Percentiles rank a stretch among this genome's conserved stretches.
These are phyloP conservation scores for Drosophila sp. DNA, from an alignment of 1,140 invertebrate species.

Conservation along the genomic window DNA sequence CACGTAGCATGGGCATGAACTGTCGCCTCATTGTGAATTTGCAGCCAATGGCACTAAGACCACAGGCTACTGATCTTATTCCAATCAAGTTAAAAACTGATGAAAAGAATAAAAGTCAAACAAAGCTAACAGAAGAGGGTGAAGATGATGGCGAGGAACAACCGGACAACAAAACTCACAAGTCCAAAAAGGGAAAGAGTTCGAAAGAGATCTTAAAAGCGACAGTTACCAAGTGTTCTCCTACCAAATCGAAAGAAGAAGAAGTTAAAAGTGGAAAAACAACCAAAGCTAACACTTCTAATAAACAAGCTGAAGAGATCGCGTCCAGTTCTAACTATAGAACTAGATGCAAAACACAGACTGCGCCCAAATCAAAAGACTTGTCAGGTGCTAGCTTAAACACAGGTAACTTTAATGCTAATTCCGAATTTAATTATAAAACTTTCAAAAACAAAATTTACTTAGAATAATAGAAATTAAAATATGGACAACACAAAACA, in stretches of 20 bases:
- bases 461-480: too few relatives aligned
- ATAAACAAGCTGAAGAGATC: neutral
- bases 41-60: conserved; percentile 87
- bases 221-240: neutral
- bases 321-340: neutral
- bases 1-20: conserved; percentile 92
- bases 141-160: conserved; percentile 22
- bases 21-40: conserved; percentile 91
- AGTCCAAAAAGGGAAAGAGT: conserved; percentile 22
- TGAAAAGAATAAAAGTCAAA: conserved; percentile 59
- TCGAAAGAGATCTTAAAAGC: conserved; percentile 6
- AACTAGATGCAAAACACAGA: neutral
- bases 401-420: neutral
- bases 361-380: conserved; percentile 16
- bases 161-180: conserved; percentile 10
- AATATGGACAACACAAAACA: too few relatives aligned
- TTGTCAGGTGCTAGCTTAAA: neutral
- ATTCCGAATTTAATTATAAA: too few relatives aligned
- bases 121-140: conserved; percentile 44
- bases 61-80: conserved; percentile 86
- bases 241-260: conserved; percentile 11
- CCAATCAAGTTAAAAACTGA: conserved; percentile 86
- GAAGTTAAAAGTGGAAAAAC: neutral
- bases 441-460: too few relatives aligned
- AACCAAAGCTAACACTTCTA: conserved; percentile 10